These are phyloP conservation scores for Blera fallax DNA, from an alignment of 2,888 invertebrate genomes.

Conservation along the genomic window DNA sequence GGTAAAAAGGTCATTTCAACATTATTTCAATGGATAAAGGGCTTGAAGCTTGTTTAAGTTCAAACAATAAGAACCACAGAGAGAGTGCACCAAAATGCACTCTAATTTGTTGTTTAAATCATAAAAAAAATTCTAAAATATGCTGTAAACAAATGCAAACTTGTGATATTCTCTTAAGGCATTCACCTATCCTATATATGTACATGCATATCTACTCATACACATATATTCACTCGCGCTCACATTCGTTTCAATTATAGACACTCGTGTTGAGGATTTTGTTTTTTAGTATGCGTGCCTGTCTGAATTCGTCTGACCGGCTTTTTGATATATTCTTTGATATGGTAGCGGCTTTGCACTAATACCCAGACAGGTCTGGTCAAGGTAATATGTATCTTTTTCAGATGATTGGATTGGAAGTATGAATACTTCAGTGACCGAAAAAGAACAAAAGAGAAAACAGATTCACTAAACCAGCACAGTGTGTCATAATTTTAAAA, in stretches of 20 bases:
- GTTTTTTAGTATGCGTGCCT: neutral
- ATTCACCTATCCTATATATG: slow-evolving; percentile 33
- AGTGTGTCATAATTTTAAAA: neutral
- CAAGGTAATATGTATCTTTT: neutral
- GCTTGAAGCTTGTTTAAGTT: too few relatives aligned
- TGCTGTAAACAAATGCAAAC: neutral
- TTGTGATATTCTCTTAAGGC: neutral
- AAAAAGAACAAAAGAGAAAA: neutral
- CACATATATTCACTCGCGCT: neutral
- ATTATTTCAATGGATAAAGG: too few relatives aligned
- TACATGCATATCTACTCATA: neutral
- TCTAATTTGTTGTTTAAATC: neutral
- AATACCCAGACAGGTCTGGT: neutral
- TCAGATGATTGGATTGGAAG: neutral
- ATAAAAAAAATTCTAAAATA: neutral
- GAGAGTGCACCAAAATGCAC: neutral
- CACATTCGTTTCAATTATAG: neutral
- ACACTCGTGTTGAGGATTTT: neutral
- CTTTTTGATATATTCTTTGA: slow-evolving; percentile 23
- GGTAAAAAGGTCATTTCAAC: too few relatives aligned
- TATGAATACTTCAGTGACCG: neutral
- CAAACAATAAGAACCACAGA: too few relatives aligned
- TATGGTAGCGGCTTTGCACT: slow-evolving; percentile 8
- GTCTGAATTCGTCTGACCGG: slow-evolving; percentile 12
- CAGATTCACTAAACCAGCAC: neutral